Evolutionary conservation across 2,113 vertebrate genomes (phyloP), one percentile per base, ranked within the genome.

Genomic region (Forbesichthys agassizii): DNA sequence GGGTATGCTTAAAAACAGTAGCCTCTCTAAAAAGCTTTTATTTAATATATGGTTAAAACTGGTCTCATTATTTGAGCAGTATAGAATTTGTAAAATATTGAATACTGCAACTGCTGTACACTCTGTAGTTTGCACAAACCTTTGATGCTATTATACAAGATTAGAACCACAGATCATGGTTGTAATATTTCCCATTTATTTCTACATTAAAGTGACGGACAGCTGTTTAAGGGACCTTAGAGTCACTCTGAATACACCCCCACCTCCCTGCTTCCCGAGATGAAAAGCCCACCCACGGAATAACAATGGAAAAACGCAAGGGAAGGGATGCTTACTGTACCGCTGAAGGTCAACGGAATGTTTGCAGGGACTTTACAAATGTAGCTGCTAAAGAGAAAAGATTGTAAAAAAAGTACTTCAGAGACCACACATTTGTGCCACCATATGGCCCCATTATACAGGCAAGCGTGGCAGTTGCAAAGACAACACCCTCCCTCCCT

Each of bases 401-500:
- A 88, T 89, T 88, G 88, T 91, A 84, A 89, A 86, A 90, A 73
- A 79, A 68, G 80, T 71, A 85, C 89, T 89, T 85, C 65, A 82
- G 85, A 88, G 87, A 85, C 81, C 69, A 51, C 75, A 78, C 85
- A 88, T 88, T 89, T 90, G 87, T 86, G 81, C 77, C 85, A 84
- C 87, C 87, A 89, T 91, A 90, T 89, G 88, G 84, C 82, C 83
- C 84, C 79, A 89, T 89, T 86, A 89, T 84, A 81, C 74, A 73
- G 69, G 71, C 33, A 33, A 72, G 79, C 60, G 73, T 78, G 61
- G 65, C 66, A 77, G 84, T 86, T 70, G 72, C 58, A 83, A 69
- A 71, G 73, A 66, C 79, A 67, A 63, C 61, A 49, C 62, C 67
- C 61, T 42, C 71, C 20, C 59, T 59, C 33, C 74, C 64, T 33